Conservation (phyloP, 2,888 invertebrate species). For the Gryllus longicercus region DNA sequence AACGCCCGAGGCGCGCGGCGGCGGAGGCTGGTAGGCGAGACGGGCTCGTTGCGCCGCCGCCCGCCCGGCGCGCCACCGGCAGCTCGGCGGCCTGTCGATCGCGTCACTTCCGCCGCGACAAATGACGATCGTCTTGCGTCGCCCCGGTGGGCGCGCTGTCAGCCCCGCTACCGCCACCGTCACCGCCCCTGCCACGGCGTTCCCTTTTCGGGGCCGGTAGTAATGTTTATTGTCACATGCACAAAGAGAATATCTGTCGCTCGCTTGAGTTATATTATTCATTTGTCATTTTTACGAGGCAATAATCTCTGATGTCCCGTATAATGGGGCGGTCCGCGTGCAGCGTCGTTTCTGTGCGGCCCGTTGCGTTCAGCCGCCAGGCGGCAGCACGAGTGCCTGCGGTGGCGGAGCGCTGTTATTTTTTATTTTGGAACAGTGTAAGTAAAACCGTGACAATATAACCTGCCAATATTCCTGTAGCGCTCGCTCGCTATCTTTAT, state of each 20-base stretch:
- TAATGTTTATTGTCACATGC: conserved; percentile 5
- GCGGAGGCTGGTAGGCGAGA: not conserved
- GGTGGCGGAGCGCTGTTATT: not conserved
- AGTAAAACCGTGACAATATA: not conserved
- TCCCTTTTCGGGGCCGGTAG: not conserved
- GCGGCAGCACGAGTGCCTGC: not conserved
- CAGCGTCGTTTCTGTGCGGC: not conserved
- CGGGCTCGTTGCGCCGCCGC: not conserved
- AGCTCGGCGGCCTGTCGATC: not conserved
- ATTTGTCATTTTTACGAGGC: not conserved
- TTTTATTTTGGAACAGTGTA: not conserved
- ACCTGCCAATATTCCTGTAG: not conserved
- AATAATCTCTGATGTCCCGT: conserved; percentile 9
- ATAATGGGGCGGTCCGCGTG: not conserved
- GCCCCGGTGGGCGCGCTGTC: not conserved
- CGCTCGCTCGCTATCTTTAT: not conserved
- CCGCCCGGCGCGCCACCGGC: not conserved
- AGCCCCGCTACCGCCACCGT: not conserved
- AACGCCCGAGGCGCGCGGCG: not conserved
- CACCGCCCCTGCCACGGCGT: no score
- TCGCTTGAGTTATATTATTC: conserved; percentile 10
- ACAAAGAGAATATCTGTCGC: conserved; percentile 17
- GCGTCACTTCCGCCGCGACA: conserved; percentile 3
- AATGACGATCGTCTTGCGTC: not conserved
- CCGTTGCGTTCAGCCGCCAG: not conserved